Evolutionary conservation across 2,888 invertebrate genomes (phyloP), one percentile per base, ranked within the genome.

Genomic region (Coronaproctus castanopsis): DNA sequence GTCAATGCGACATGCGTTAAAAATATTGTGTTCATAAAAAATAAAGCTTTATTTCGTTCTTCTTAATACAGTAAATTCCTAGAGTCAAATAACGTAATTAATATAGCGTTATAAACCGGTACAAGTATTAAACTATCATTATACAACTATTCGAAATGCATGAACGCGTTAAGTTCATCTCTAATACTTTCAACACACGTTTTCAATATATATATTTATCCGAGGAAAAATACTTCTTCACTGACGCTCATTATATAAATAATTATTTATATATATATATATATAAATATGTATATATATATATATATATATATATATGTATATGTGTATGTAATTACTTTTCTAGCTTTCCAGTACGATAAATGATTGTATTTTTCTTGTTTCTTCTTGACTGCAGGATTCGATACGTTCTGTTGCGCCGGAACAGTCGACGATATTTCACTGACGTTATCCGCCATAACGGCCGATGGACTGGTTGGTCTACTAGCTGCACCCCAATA

Each of bases 281-380:
- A 36, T 36, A 36, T 36, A 36, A 8, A 36, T 36, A 36, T 36
- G 14, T 36, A 36, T 36, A 36, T 36, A 36, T 36, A 36, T 36
- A 36, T 36, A 36, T 36, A 36, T 36, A 36, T 36, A 36, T 36
- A 36, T 36, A 36, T 36, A 36, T 36, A 36, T 36, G 14, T 36
- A 36, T 36, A 36, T 36, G 14, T 36, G 14, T 36, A 36, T 36
- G 14, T 36, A 36, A 36, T 36, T 8, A 67, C 67, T 65, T 67
- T 70, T 56, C 88, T 76, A 1, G 89, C 87, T 68, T 85, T 81
- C 89, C 89, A 90, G 70, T 85, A 88, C 64, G 87, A 87, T 57
- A 87, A 78, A 71, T 87, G 86, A 64, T 81, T 82, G 72, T 86
- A 87, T 66, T 81, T 73, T 62, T 73, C 70, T 36, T 36, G 36